phyloP scores from a whole-genome alignment of 2,888 invertebrate genomes.

The Nezara viridula region DNA sequence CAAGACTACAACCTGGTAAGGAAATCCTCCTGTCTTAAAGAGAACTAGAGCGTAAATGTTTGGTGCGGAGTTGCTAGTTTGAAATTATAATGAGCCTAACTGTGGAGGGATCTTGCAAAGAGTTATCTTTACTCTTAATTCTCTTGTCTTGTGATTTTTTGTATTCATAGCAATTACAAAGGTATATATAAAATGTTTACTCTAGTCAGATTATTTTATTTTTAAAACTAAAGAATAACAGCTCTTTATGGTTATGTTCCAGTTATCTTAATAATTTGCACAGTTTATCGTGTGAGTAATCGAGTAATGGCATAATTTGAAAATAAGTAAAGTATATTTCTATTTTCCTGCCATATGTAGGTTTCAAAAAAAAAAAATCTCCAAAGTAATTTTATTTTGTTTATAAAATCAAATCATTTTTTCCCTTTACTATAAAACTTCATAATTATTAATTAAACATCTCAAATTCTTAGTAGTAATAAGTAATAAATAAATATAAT shows the following conservation, averaged over 20 bases:
- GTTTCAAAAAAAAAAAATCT: too few species aligned
- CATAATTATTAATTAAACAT: too few species aligned
- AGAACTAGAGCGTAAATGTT: constrained; percentile 26
- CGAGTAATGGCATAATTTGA: too few species aligned
- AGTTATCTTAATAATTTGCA: too few species aligned
- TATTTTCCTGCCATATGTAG: too few species aligned
- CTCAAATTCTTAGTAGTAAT: too few species aligned
- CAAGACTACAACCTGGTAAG: not conserved
- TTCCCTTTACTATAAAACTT: too few species aligned
- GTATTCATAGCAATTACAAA: not conserved
- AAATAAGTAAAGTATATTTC: too few species aligned
- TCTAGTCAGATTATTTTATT: not conserved
- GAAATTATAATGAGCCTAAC: constrained; percentile 33
- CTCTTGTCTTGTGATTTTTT: not conserved
- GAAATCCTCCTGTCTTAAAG: not conserved
- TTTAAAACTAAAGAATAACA: not conserved
- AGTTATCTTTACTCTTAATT: not conserved
- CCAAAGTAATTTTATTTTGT: too few species aligned
- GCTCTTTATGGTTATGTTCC: not conserved
- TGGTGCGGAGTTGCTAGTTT: not conserved
- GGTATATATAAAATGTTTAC: not conserved
- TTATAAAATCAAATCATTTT: too few species aligned
- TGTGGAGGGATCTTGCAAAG: not conserved
- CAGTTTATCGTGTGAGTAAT: too few species aligned
- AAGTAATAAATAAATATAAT: too few species aligned